Conservation (phyloP, 2,888 invertebrate genomes). For the Nomada fucata region DNA sequence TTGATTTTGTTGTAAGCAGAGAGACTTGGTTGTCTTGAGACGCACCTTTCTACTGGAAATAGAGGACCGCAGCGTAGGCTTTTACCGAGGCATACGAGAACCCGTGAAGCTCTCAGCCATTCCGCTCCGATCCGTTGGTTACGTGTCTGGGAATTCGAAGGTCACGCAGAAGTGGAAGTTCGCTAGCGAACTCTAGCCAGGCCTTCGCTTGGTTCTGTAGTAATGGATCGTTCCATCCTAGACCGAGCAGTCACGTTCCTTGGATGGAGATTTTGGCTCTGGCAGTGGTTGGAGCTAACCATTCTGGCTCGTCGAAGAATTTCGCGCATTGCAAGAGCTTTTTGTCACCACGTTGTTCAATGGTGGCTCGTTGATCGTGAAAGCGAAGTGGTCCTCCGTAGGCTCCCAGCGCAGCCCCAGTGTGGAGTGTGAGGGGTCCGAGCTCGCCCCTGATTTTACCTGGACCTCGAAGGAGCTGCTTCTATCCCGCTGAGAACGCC, state of each 20-base stretch:
- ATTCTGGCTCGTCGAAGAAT: neutral
- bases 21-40: neutral
- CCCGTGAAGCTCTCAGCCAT: too few relatives aligned
- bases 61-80: too few relatives aligned
- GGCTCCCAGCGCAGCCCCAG: neutral
- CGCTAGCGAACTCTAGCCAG: neutral
- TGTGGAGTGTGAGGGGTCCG: neutral
- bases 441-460: neutral
- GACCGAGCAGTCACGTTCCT: neutral
- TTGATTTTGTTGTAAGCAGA: neutral
- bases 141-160: too few relatives aligned
- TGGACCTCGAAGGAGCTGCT: neutral
- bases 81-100: too few relatives aligned
- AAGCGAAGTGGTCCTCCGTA: neutral
- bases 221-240: neutral
- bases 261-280: neutral
- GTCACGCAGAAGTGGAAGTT: too few relatives aligned
- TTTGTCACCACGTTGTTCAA: neutral
- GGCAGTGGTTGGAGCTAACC: neutral
- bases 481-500: neutral
- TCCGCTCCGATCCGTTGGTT: too few relatives aligned
- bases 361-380: neutral
- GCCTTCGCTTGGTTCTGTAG: neutral
- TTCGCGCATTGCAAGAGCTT: neutral
- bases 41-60: too few relatives aligned